These are phyloP conservation scores for Heliothis peltigera DNA, from an alignment of 2,888 invertebrate species.

Conservation along the genomic window DNA sequence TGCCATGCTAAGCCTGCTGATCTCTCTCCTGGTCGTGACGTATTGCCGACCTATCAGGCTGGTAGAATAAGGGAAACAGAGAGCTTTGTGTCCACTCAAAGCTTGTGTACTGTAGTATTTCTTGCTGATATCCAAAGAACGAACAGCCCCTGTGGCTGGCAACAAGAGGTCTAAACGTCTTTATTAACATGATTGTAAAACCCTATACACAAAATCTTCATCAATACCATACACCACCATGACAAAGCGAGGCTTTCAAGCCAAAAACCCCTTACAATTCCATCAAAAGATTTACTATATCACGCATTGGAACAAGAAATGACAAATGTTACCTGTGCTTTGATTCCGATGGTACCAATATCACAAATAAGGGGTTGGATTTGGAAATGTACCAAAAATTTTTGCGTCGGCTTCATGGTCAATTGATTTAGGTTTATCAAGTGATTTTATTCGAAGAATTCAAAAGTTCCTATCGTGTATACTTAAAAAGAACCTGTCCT, in stretches of 20 bases:
- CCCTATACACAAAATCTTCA: not conserved
- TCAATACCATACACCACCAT: not conserved
- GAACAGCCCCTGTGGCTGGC: too few species aligned
- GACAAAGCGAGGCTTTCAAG: slow-evolving; percentile 22
- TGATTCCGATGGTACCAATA: slow-evolving; percentile 36
- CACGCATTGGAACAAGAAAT: slow-evolving; percentile 45
- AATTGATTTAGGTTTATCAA: slow-evolving; percentile 35
- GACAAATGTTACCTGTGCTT: slow-evolving; percentile 48
- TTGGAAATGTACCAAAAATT: slow-evolving; percentile 50
- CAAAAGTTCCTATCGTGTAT: slow-evolving; percentile 18
- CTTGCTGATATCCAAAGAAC: too few species aligned
- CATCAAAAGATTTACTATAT: slow-evolving; percentile 51
- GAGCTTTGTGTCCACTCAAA: too few species aligned
- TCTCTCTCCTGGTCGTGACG: too few species aligned
- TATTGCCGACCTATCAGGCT: too few species aligned
- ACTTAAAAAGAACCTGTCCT: too few species aligned
- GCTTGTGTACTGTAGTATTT: too few species aligned
- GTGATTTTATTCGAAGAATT: slow-evolving; percentile 26
- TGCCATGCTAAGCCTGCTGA: too few species aligned
- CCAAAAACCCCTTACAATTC: slow-evolving; percentile 13
- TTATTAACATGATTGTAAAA: too few species aligned
- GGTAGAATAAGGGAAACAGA: too few species aligned
- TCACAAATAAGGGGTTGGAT: slow-evolving; percentile 24
- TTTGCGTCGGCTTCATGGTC: slow-evolving; percentile 14
- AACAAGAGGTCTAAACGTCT: too few species aligned